phyloP scores from a whole-genome alignment of 2,113 vertebrate species.

The Erinaceus europaeus region DNA sequence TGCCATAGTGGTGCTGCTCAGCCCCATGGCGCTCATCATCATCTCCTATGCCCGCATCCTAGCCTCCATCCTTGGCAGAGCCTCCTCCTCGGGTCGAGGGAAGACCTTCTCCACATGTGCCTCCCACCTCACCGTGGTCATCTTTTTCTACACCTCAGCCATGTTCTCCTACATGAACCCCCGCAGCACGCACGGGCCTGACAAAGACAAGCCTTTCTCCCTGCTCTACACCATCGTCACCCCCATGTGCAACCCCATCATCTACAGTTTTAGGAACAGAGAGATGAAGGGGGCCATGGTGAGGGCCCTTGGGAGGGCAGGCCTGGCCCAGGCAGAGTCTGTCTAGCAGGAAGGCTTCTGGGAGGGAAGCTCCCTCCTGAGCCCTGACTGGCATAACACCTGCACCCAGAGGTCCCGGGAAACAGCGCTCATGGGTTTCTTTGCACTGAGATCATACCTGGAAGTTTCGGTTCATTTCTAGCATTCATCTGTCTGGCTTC shows the following conservation, averaged over 20 bases:
- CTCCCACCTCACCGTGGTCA: conserved; percentile 58
- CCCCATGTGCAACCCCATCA: conserved; percentile 56
- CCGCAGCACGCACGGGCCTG: conserved; percentile 31
- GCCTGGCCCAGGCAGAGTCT: neutral
- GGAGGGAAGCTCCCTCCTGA: neutral
- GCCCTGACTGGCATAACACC: too few species aligned
- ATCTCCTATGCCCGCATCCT: conserved; percentile 46
- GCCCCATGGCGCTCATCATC: conserved; percentile 36
- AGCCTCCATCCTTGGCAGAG: conserved; percentile 30
- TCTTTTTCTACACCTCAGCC: conserved; percentile 22
- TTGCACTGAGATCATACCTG: too few species aligned
- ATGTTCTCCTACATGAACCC: conserved; percentile 64
- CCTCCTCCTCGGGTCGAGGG: neutral
- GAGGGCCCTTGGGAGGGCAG: conserved; percentile 18
- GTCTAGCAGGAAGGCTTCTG: neutral
- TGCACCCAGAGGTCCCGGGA: too few species aligned
- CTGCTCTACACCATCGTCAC: conserved; percentile 44
- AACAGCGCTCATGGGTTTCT: too few species aligned
- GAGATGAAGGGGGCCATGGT: conserved; percentile 55
- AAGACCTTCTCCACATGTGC: conserved; percentile 60
- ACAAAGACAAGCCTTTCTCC: conserved; percentile 58
- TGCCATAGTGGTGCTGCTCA: conserved; percentile 44
- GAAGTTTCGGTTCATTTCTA: neutral
- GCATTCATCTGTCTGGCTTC: neutral
- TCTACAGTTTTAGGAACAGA: conserved; percentile 59